Conservation (phyloP, 2,888 invertebrate species). For the Drosophila recens region DNA sequence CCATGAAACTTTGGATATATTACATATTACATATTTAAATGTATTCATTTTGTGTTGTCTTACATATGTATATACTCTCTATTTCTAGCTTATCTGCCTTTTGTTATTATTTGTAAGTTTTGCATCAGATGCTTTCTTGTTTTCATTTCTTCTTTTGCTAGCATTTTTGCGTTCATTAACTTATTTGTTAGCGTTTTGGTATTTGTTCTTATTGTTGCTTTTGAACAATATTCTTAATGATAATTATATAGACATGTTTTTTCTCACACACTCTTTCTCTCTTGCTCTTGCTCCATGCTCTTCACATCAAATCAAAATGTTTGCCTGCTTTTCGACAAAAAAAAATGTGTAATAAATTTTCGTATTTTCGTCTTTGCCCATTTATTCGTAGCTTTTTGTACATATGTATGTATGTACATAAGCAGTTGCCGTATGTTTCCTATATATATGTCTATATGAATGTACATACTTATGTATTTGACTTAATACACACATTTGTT, state of each 20-base stretch:
- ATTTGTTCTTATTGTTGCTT: slow-evolving; percentile 19
- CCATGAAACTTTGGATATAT: slow-evolving; percentile 27
- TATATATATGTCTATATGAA: slow-evolving; percentile 35
- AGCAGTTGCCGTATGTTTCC: slow-evolving; percentile 48
- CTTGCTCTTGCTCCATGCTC: slow-evolving; percentile 21
- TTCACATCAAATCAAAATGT: slow-evolving; percentile 29
- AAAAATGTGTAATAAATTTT: slow-evolving; percentile 72
- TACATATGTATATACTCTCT: slow-evolving; percentile 7
- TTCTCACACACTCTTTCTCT: slow-evolving; percentile 19
- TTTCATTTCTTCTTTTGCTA: slow-evolving; percentile 32
- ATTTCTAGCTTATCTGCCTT: slow-evolving; percentile 21
- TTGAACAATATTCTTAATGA: slow-evolving; percentile 47
- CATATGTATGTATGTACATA: slow-evolving; percentile 54
- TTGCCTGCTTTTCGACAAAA: slow-evolving; percentile 51
- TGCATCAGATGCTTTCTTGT: slow-evolving; percentile 66
- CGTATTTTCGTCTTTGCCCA: slow-evolving; percentile 41
- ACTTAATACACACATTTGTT: slow-evolving; percentile 22
- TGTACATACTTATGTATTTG: slow-evolving; percentile 18
- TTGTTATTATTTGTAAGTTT: slow-evolving; percentile 60
- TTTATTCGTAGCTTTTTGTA: slow-evolving; percentile 53
- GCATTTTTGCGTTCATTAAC: slow-evolving; percentile 68
- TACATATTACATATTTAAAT: slow-evolving; percentile 16
- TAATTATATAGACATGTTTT: slow-evolving; percentile 56
- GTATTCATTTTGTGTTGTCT: not conserved
- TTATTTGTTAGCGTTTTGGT: slow-evolving; percentile 24